A percentile compares a stretch with the other conserved stretches of the same genome.
Evolutionary conservation across 1,140 invertebrate genomes (phyloP).

Genomic region (Solenopsis fugax): DNA sequence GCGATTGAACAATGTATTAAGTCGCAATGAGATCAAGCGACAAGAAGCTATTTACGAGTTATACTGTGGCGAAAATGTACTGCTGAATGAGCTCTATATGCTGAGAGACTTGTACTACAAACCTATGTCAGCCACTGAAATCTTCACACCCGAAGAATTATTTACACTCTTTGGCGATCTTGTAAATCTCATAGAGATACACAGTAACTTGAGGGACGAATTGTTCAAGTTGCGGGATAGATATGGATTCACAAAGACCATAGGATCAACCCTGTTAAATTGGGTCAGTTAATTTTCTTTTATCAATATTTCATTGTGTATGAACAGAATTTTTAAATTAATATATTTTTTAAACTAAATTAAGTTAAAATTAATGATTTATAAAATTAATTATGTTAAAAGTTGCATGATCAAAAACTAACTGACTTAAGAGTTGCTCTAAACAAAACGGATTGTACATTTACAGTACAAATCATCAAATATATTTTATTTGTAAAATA

Average conservation of each 20-base stretch:
- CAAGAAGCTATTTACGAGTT: slow-evolving; percentile 87
- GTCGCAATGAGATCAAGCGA: slow-evolving; percentile 79
- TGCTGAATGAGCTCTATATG: slow-evolving; percentile 86
- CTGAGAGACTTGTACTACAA: slow-evolving; percentile 86
- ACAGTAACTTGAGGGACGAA: slow-evolving; percentile 84
- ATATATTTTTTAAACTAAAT: too few species aligned
- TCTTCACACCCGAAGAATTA: slow-evolving; percentile 86
- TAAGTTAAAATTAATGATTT: too few species aligned
- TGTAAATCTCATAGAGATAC: slow-evolving; percentile 80
- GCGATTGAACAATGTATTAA: slow-evolving; percentile 67
- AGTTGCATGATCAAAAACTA: too few species aligned
- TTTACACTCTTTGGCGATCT: slow-evolving; percentile 86
- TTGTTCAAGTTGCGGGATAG: slow-evolving; percentile 83
- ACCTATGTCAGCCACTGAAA: slow-evolving; percentile 84
- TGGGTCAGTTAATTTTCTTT: slow-evolving; percentile 84
- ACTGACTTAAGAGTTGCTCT: too few species aligned
- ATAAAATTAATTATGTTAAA: too few species aligned
- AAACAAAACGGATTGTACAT: too few species aligned
- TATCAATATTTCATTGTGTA: background rate
- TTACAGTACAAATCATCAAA: too few species aligned
- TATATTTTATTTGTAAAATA: too few species aligned
- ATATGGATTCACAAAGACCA: slow-evolving; percentile 85
- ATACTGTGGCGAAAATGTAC: slow-evolving; percentile 87
- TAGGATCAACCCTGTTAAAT: slow-evolving; percentile 85
- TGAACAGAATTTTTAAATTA: background rate